phyloP scores from a whole-genome alignment of 2,797 vertebrate genomes.

The Ara ararauna region DNA sequence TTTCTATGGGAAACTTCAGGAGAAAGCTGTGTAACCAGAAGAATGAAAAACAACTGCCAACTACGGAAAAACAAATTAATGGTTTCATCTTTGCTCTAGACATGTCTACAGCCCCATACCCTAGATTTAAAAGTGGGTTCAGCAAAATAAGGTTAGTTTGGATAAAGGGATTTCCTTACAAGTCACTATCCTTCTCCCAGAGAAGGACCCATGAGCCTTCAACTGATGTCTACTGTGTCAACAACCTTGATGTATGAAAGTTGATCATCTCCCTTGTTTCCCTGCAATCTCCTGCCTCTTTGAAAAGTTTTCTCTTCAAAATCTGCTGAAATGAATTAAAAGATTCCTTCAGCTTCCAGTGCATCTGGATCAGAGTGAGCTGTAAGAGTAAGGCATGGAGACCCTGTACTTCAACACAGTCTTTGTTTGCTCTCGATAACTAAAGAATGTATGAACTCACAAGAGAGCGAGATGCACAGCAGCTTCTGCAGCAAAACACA shows the following conservation, averaged over 20 bases:
- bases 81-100: background rate
- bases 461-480: background rate
- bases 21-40: background rate
- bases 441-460: background rate
- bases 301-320: background rate
- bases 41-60: conserved; percentile 5
- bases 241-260: background rate
- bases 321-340: background rate
- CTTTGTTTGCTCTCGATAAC: background rate
- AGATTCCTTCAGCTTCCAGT: background rate
- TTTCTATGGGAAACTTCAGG: background rate
- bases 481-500: background rate
- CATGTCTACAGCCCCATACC: background rate
- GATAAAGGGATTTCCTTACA: background rate
- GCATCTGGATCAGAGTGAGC: background rate
- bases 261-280: background rate
- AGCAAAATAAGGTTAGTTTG: background rate
- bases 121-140: background rate
- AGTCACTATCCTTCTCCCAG: background rate
- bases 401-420: background rate
- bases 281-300: background rate
- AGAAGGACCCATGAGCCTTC: background rate
- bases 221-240: background rate
- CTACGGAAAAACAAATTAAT: background rate
- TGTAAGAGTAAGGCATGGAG: background rate